These are phyloP conservation scores for Apostichopus californicus DNA, from an alignment of 35 echinoderm and acorn worm species.

Conservation along the genomic window DNA sequence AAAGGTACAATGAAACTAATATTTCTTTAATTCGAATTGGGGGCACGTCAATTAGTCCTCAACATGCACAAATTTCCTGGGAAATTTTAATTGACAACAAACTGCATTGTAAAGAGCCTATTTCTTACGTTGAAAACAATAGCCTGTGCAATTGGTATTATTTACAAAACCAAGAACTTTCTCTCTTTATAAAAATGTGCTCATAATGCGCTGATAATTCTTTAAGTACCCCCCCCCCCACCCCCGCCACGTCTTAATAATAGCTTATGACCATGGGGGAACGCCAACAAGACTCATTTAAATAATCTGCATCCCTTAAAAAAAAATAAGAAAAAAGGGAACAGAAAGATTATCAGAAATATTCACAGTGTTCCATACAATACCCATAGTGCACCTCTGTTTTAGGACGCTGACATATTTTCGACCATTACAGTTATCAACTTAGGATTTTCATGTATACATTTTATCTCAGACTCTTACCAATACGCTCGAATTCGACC, in stretches of 20 bases:
- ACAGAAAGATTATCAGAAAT: too few relatives aligned
- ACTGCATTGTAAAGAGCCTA: background rate
- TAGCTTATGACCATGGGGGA: background rate
- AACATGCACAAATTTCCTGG: background rate
- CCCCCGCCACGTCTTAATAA: background rate
- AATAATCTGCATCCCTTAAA: background rate
- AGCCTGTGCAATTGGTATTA: too few relatives aligned
- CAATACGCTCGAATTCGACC: too few relatives aligned
- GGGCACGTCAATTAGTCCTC: background rate
- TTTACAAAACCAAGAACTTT: conserved; percentile 6
- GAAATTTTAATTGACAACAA: conserved; percentile 22
- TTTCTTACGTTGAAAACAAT: background rate
- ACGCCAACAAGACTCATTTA: background rate
- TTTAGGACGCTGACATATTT: too few relatives aligned
- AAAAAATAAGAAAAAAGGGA: too few relatives aligned
- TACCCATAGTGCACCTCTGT: too few relatives aligned
- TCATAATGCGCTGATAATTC: background rate
- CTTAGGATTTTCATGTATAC: background rate
- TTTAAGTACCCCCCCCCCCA: background rate
- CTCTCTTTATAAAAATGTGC: background rate
- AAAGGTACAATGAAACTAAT: background rate
- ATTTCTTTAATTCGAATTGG: background rate
- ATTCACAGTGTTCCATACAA: too few relatives aligned
- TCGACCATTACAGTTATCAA: background rate
- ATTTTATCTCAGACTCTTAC: too few relatives aligned